Base-by-base conservation (phyloP, 1,140 invertebrate species). In the Cyphomyrmex costatus region DNA sequence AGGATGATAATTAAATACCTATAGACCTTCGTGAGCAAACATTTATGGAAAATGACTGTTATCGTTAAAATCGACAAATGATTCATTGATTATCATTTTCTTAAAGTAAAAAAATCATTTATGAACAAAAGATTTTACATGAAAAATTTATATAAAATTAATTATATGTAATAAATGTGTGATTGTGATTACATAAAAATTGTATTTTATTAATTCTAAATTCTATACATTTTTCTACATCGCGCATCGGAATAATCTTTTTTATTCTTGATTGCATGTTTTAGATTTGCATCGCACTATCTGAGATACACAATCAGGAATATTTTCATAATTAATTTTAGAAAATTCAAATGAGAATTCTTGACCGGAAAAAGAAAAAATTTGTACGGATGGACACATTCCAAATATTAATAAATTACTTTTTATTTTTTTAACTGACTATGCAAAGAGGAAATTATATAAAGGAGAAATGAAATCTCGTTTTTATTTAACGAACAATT, bases 311-410 rank as follows among this genome's bases (percentile, higher is more conserved):
- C 16, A 77, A 63, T 63, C 8, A 12, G 8, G 5, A 77, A 63
- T 63, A 36, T 63, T 42, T 77, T 77, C n/a, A 77, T 63, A 33
- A 74, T 77, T 63, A 63, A 42, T 63, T 42, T 63, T 24, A 24
- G 24, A 77, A 77, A 36, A 77, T 19, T 77, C 10, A 1, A 77
- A 42, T 8, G 1, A n/a, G n/a, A 27, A 46, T 16, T 8, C 24
- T 14, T 61, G 56, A 36, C 3, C 30, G 7, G 8, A 10, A 77
- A 77, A 63, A 61, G 10, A 6, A 46, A 24, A 46, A 27, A 46
- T 30, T 63, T 36, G 30, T 63, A 42, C 5, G 14, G 12, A 24
- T 2, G 19, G 7, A 12, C n/a, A 12, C n/a, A 63, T 46, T 27
- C 21, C 51, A 1, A n/a, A 56, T 71, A 53, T 56, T 73, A 53